Percentiles rank a stretch among this genome's conserved stretches.
Conservation (phyloP, 2,888 invertebrate species). For the Bellardia pandia region DNA sequence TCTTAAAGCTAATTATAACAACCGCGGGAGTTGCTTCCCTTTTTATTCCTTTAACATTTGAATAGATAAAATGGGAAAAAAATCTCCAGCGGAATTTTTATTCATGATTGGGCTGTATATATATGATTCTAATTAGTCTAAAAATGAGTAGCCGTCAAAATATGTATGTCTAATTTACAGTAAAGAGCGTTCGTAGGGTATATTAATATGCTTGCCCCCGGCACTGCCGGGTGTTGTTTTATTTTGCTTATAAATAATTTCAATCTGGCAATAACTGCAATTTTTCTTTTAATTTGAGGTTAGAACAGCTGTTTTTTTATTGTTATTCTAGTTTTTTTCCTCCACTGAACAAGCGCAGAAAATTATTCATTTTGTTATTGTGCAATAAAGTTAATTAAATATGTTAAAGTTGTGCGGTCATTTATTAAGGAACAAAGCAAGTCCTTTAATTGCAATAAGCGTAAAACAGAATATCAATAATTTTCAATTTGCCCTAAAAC, state of each 20-base stretch:
- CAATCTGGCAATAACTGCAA: constrained; percentile 26
- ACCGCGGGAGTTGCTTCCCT: too few species aligned
- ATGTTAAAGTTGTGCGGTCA: constrained; percentile 59
- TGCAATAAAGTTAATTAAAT: constrained; percentile 30
- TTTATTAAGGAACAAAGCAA: constrained; percentile 23
- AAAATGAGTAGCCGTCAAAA: too few species aligned
- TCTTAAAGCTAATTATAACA: too few species aligned
- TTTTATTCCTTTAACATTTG: too few species aligned
- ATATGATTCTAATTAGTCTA: too few species aligned
- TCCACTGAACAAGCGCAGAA: background rate
- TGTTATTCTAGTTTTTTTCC: background rate
- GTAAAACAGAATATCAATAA: constrained; percentile 21
- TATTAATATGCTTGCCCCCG: too few species aligned
- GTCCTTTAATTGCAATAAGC: background rate
- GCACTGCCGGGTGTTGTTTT: background rate
- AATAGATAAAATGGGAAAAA: too few species aligned
- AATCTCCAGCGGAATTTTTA: too few species aligned
- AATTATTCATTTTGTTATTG: constrained; percentile 41
- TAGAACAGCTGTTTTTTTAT: constrained; percentile 30
- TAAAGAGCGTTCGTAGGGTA: too few species aligned
- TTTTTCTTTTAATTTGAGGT: constrained; percentile 12
- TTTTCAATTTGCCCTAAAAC: constrained; percentile 10
- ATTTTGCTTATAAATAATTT: background rate
- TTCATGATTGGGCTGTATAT: too few species aligned
- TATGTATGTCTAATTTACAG: too few species aligned